Conservation (phyloP, 2,888 invertebrate species). For the Thymelicus sylvestris region DNA sequence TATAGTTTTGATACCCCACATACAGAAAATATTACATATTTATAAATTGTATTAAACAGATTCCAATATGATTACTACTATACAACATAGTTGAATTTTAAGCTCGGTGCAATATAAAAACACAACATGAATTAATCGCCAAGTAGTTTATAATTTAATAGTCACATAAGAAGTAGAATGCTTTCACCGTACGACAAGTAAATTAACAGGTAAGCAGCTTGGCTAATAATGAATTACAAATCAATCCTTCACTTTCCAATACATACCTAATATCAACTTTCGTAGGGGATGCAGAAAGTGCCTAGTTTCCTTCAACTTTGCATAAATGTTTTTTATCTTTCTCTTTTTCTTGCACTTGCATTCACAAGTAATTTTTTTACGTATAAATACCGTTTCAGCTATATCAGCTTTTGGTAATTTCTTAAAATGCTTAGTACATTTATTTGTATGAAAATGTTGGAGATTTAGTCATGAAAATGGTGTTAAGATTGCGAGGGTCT, state of each 20-base stretch:
- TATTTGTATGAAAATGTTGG: too few species aligned
- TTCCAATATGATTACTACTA: too few species aligned
- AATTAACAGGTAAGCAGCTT: slow-evolving; percentile 28
- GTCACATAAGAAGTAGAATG: slow-evolving; percentile 24
- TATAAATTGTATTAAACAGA: too few species aligned
- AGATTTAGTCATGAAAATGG: too few species aligned
- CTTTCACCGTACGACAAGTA: slow-evolving; percentile 32
- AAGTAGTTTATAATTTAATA: slow-evolving; percentile 22
- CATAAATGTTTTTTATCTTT: slow-evolving; percentile 1
- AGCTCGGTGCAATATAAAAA: too few species aligned
- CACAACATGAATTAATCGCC: not conserved
- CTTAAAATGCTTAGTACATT: too few species aligned
- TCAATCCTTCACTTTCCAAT: slow-evolving; percentile 35
- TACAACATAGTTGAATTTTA: too few species aligned
- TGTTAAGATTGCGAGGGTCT: too few species aligned
- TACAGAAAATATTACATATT: too few species aligned
- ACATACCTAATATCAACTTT: slow-evolving; percentile 5
- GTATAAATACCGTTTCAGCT: too few species aligned
- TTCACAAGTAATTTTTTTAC: not conserved
- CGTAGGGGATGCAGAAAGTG: slow-evolving; percentile 21
- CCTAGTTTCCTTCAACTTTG: slow-evolving; percentile 10
- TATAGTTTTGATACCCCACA: too few species aligned
- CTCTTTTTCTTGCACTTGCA: not conserved
- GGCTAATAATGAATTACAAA: slow-evolving; percentile 34
- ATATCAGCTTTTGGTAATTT: too few species aligned